These are phyloP conservation scores for Epicauta chinensis DNA, from an alignment of 1,140 invertebrate species.

Conservation along the genomic window DNA sequence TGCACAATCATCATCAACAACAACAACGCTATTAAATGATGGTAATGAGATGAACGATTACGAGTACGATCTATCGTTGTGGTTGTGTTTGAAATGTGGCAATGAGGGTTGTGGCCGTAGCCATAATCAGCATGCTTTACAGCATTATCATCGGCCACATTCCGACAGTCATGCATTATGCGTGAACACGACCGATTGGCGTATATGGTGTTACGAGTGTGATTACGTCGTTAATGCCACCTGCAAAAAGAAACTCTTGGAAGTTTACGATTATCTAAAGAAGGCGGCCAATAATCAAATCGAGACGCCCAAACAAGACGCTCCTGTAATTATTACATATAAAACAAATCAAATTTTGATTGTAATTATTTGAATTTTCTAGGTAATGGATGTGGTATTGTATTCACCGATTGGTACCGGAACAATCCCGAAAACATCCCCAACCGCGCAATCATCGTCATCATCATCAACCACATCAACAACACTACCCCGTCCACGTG, in stretches of 20 bases:
- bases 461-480: not conserved
- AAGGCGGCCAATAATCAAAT: constrained; percentile 33
- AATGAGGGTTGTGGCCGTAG: constrained; percentile 67
- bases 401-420: constrained; percentile 18
- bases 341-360: constrained; percentile 4
- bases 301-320: not conserved
- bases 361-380: constrained; percentile 1
- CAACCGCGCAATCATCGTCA: constrained; percentile 20
- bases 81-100: constrained; percentile 69
- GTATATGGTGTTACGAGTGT: constrained; percentile 69
- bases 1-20: constrained; percentile 36
- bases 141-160: constrained; percentile 68
- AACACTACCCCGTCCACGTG: constrained; percentile 52
- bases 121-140: constrained; percentile 64
- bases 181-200: constrained; percentile 65
- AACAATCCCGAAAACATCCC: constrained; percentile 2
- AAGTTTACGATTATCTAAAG: constrained; percentile 58
- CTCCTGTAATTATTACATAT: not conserved
- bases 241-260: constrained; percentile 55
- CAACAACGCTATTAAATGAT: constrained; percentile 30
- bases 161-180: constrained; percentile 70
- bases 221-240: constrained; percentile 52
- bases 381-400: constrained; percentile 22
- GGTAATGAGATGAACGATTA: constrained; percentile 40
- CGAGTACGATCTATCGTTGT: constrained; percentile 55